These are phyloP conservation scores for Babylonia areolata DNA, from an alignment of 1,140 invertebrate genomes.

Conservation along the genomic window DNA sequence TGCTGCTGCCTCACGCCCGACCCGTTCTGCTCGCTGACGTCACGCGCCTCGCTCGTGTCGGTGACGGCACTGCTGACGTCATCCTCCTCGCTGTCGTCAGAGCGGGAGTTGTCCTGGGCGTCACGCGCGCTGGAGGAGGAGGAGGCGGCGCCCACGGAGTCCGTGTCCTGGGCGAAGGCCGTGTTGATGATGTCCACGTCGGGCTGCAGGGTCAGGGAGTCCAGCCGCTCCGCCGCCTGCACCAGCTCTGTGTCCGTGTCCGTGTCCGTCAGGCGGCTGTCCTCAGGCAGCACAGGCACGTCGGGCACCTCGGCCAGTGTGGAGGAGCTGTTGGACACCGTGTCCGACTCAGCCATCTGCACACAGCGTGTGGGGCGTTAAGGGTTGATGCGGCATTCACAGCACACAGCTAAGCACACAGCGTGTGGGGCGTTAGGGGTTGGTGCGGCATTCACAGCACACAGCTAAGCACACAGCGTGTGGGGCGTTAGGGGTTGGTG, in stretches of 20 bases:
- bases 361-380: neutral
- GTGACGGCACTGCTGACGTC: slow-evolving; percentile 21
- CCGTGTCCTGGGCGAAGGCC: slow-evolving; percentile 37
- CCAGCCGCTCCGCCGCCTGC: slow-evolving; percentile 15
- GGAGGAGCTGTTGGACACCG: slow-evolving; percentile 33
- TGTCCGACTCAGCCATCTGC: slow-evolving; percentile 35
- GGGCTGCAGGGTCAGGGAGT: slow-evolving; percentile 22
- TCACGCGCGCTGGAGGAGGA: slow-evolving; percentile 44
- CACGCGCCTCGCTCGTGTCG: slow-evolving; percentile 11
- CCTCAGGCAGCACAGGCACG: slow-evolving; percentile 20
- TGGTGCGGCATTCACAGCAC: neutral
- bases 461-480: too few species aligned
- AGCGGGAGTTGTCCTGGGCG: slow-evolving; percentile 14
- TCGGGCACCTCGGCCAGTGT: slow-evolving; percentile 26
- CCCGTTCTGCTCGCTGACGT: slow-evolving; percentile 18
- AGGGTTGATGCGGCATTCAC: neutral
- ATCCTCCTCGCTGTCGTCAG: slow-evolving; percentile 31
- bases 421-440: neutral
- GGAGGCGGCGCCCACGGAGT: slow-evolving; percentile 43
- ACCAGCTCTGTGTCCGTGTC: slow-evolving; percentile 38
- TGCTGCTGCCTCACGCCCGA: neutral
- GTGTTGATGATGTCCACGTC: slow-evolving; percentile 45
- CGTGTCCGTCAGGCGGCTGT: neutral
- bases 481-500: too few species aligned
- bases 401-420: neutral